Evolutionary conservation across 2,888 invertebrate species (phyloP).

Genomic region (Scaptomyza parva): DNA sequence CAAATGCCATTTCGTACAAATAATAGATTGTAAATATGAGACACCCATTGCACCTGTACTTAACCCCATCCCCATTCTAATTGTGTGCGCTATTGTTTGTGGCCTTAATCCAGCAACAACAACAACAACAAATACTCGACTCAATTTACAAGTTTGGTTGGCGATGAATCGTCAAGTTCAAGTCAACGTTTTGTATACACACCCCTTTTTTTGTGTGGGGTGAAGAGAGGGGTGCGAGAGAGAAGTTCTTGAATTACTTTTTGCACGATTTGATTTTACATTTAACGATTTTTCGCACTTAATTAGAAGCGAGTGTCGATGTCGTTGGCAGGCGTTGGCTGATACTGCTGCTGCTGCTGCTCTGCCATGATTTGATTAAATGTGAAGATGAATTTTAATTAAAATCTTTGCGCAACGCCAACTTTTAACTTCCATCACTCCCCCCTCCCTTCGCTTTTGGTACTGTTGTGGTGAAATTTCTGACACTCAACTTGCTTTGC

Average conservation of each 20-base stretch:
- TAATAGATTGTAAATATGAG: slow-evolving; percentile 78
- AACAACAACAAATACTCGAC: slow-evolving; percentile 50
- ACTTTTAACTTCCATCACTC: slow-evolving; percentile 22
- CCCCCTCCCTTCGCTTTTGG: slow-evolving; percentile 6
- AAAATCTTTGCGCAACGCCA: slow-evolving; percentile 77
- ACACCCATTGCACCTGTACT: slow-evolving; percentile 45
- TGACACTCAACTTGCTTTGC: slow-evolving; percentile 48
- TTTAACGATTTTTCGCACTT: slow-evolving; percentile 85
- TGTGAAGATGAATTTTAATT: slow-evolving; percentile 85
- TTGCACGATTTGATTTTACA: slow-evolving; percentile 84
- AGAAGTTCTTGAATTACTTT: slow-evolving; percentile 77
- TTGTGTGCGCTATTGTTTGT: slow-evolving; percentile 51
- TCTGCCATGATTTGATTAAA: slow-evolving; percentile 84
- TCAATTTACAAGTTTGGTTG: slow-evolving; percentile 59
- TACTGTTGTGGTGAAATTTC: slow-evolving; percentile 39
- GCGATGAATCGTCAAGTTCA: slow-evolving; percentile 52
- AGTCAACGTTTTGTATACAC: slow-evolving; percentile 14
- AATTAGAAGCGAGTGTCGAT: slow-evolving; percentile 83
- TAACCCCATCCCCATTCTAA: slow-evolving; percentile 56
- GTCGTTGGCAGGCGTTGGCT: slow-evolving; percentile 68
- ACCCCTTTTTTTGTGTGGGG: slow-evolving; percentile 21
- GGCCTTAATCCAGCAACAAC: slow-evolving; percentile 69
- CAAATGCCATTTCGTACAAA: slow-evolving; percentile 49
- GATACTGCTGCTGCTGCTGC: slow-evolving; percentile 14
- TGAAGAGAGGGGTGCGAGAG: neutral